A percentile compares a stretch with the other conserved stretches of the same genome.
Evolutionary conservation across 2,113 vertebrate genomes (phyloP).

Genomic region (Zosterops pallidus): DNA sequence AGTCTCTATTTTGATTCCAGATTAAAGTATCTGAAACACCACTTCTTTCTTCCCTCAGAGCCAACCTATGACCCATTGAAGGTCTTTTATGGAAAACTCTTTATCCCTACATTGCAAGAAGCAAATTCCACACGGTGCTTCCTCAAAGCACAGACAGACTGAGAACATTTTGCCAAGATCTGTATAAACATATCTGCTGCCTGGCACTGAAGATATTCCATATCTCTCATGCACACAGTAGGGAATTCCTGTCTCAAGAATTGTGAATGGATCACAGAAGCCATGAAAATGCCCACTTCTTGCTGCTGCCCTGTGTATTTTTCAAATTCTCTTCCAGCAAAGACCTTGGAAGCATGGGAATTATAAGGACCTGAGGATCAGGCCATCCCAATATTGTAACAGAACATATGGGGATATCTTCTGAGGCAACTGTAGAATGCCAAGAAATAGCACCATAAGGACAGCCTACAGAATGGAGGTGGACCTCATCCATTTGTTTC

Average conservation of each 20-base stretch:
- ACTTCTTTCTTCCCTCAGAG: constrained; percentile 5
- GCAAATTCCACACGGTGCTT: constrained; percentile 20
- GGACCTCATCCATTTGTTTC: neutral
- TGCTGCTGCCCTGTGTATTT: neutral
- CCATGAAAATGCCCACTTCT: neutral
- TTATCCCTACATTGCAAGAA: neutral
- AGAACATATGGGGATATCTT: constrained; percentile 1
- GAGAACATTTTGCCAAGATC: constrained; percentile 32
- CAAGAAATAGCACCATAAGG: neutral
- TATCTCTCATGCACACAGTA: neutral
- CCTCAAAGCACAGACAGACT: neutral
- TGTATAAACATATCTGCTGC: constrained; percentile 27
- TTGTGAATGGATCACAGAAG: constrained; percentile 46
- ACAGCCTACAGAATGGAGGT: neutral
- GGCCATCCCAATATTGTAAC: neutral
- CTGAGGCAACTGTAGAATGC: neutral
- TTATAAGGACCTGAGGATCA: neutral
- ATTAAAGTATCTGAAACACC: neutral
- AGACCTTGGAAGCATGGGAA: neutral
- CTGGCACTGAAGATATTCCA: constrained; percentile 14
- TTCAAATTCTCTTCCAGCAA: neutral
- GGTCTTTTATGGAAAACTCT: neutral
- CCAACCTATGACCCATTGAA: neutral
- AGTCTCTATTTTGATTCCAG: neutral
- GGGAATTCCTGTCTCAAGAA: constrained; percentile 36